These are phyloP conservation scores for Scaptomyza graminum DNA, from an alignment of 1,140 invertebrate species.

Conservation along the genomic window DNA sequence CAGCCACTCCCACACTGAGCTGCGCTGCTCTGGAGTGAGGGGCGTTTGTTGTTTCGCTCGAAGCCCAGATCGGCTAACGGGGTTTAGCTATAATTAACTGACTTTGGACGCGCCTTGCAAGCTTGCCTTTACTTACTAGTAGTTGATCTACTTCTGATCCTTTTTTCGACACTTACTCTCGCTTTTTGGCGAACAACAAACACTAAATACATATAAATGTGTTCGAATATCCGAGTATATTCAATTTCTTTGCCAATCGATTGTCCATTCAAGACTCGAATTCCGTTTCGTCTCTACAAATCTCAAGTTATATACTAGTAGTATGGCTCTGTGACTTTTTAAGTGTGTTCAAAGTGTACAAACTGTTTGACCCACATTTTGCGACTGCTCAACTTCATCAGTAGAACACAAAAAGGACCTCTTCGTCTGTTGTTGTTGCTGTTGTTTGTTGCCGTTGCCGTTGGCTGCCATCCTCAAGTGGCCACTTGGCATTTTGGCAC, in stretches of 20 bases:
- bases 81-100: conserved; percentile 61
- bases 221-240: neutral
- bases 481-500: conserved; percentile 78
- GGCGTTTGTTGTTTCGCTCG: conserved; percentile 41
- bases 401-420: conserved; percentile 11
- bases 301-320: conserved; percentile 2
- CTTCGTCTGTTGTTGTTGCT: conserved; percentile 3
- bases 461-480: conserved; percentile 56
- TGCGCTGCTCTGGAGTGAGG: neutral
- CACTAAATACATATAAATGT: too few relatives aligned
- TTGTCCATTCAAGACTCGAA: neutral
- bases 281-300: conserved; percentile 1
- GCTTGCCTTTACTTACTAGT: neutral
- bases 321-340: conserved; percentile 2
- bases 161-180: neutral
- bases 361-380: conserved; percentile 24
- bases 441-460: conserved; percentile 5
- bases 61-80: conserved; percentile 24
- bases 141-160: neutral
- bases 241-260: neutral
- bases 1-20: conserved; percentile 41
- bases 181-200: too few relatives aligned
- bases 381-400: conserved; percentile 30
- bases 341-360: neutral
- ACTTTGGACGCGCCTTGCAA: conserved; percentile 53